Base-by-base conservation (phyloP, 2,797 vertebrate species). In the Anabacerthia variegaticeps region DNA sequence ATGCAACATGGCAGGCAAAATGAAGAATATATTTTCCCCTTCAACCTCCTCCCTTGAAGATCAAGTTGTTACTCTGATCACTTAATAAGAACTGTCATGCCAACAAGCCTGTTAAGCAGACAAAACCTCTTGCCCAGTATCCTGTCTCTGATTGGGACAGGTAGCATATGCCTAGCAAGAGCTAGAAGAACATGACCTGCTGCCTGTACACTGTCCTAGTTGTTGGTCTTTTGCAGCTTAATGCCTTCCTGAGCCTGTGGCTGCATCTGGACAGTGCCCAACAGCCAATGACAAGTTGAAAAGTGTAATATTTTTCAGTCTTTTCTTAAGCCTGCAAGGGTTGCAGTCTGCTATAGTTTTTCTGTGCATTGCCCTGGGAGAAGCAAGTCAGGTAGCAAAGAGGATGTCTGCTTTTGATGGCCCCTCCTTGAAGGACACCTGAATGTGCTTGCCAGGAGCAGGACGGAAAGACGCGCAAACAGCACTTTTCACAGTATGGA, bases 1-100 rank as follows among this genome's bases (percentile, higher is more conserved):
- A 85, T 13, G 0, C 9, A 30, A 36, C 0, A 0, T 12, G 6
- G 23, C 10, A 52, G 26, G 56, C 32, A 43, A 59, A 34, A 41
- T 27, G 22, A 82, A 75, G 43, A 73, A 44, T 65, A 2, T 30
- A 12, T 68, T 72, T 83, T 58, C 19, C 13, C 52, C 9, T 88
- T 80, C 5, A 1, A 89, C 22, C 10, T 68, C 4, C 27, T 71
- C 30, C 15, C 51, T 44, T 55, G 58, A 87, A 48, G n/a, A 34
- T 73, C 73, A 78, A 65, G 21, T 59, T 10, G 12, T 68, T 71
- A 56, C 23, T 49, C 37, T 74, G 30, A 54, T 30, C 0, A 0
- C 43, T 72, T 72, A 63, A 34, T 48, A 49, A n/a, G 32, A 69
- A 10, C 22, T 51, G 36, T 66, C 36, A 37, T 14, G 27, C 46